Evolutionary conservation across 2,888 invertebrate species (phyloP), one percentile per base, ranked within the genome.

Genomic region (Diaprepes abbreviatus): DNA sequence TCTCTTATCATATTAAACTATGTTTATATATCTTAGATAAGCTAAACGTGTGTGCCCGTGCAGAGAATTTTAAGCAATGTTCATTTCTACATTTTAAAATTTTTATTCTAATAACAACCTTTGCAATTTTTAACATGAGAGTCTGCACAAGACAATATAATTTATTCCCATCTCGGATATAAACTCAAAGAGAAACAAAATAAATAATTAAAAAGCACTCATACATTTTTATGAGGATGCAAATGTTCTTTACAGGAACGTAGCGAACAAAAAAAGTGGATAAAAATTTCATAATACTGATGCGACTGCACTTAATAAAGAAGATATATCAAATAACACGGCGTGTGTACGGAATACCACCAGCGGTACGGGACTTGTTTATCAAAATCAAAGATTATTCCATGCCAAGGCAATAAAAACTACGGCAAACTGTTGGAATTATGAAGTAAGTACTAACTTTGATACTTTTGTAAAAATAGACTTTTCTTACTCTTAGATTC

Each of bases 221-320:
- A 48, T 65, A 57, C 58, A 57, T 58, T 66, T 66, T 66, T 58
- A 66, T 66, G 45, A 48, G 50, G 38, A 66, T 66, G 58, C 58
- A 58, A 66, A 66, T 66, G 58, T 66, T 58, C 58, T 48, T 43
- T 50, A 40, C 50, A 58, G 35, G 17, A 24, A 38, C 35, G 19
- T 21, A 33, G 16, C 28, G 12, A 40, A 54, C 12, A 50, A 67
- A 59, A 66, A 66, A 67, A 43, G 17, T 7, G 54, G 40, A 43
- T 67, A 45, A 67, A 59, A 55, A 12, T 67, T 67, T 67, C 54
- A 55, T 67, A 67, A 67, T 36, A 45, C 33, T 55, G 54, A 50
- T 67, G 40, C 12, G 59, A 50, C 52, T 60, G 60, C 60, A 62
- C 52, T 55, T 55, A 60, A 62, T 43, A 60, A 60, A 67, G 45